These are phyloP conservation scores for Galago senegalensis DNA, from an alignment of 2,797 vertebrate genomes.

Conservation along the genomic window DNA sequence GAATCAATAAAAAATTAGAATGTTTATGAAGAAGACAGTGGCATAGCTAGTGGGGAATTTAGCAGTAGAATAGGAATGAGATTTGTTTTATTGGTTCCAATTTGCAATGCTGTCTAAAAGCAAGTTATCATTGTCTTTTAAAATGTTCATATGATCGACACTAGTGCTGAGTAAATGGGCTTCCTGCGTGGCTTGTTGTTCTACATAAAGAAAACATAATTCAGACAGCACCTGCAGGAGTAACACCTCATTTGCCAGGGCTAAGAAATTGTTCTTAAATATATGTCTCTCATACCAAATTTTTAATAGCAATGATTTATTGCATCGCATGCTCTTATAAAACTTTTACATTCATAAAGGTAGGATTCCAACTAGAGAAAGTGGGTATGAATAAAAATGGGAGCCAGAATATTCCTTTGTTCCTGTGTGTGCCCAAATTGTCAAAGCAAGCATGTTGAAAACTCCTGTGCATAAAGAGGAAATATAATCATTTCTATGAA, in stretches of 20 bases:
- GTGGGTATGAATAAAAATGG: not conserved
- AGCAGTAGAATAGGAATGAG: not conserved
- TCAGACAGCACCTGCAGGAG: not conserved
- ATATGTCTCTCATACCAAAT: not conserved
- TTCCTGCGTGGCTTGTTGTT: not conserved
- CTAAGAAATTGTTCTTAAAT: not conserved
- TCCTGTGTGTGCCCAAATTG: not conserved
- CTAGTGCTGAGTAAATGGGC: not conserved
- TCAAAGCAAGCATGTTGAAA: not conserved
- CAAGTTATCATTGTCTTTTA: not conserved
- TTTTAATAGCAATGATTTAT: conserved; percentile 15
- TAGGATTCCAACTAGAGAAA: not conserved
- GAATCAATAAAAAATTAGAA: not conserved
- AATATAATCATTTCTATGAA: not conserved
- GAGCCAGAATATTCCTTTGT: not conserved
- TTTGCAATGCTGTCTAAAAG: not conserved
- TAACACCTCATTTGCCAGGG: not conserved
- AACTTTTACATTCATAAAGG: not conserved
- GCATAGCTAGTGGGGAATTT: not conserved
- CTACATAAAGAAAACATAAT: not conserved
- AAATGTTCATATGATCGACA: not conserved
- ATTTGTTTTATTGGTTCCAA: not conserved
- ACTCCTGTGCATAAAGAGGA: not conserved
- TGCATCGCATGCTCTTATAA: not conserved
- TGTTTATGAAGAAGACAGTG: not conserved